Conservation (phyloP, 92 coral and sea anemone species). For the Umimayanthus chanpuru region DNA sequence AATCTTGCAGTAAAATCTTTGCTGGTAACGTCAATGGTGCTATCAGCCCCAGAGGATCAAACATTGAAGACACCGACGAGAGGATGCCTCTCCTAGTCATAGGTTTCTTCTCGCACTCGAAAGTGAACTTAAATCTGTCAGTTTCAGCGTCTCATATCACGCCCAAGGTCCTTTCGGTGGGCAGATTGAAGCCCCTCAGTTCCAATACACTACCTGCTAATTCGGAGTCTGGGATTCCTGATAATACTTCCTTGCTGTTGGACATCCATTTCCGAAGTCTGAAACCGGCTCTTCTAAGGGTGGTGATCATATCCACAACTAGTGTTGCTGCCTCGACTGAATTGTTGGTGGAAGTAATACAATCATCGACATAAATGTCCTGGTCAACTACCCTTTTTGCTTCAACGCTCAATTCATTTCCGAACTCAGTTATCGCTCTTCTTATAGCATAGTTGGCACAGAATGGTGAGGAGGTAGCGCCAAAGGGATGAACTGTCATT, state of each 20-base stretch:
- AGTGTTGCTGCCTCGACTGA: too few species aligned
- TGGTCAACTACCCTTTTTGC: rapidly evolving
- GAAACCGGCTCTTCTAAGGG: background rate
- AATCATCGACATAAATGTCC: background rate
- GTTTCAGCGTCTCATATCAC: background rate
- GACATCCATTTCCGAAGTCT: background rate
- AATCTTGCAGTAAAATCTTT: background rate
- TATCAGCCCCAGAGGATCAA: background rate
- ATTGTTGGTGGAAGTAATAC: background rate
- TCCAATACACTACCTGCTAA: background rate
- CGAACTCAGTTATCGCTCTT: background rate
- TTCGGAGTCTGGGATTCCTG: background rate
- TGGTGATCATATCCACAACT: too few species aligned
- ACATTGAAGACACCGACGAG: background rate
- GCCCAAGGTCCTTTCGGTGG: background rate
- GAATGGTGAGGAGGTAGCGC: background rate
- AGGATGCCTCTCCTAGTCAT: background rate
- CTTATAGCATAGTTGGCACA: background rate
- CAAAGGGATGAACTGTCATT: background rate
- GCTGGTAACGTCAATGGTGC: background rate
- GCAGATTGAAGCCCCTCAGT: background rate
- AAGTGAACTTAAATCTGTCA: background rate
- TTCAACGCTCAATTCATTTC: background rate
- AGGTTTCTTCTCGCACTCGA: background rate
- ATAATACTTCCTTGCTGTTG: background rate